Base-by-base conservation (phyloP, 2,113 vertebrate genomes). In the Pimephales promelas region DNA sequence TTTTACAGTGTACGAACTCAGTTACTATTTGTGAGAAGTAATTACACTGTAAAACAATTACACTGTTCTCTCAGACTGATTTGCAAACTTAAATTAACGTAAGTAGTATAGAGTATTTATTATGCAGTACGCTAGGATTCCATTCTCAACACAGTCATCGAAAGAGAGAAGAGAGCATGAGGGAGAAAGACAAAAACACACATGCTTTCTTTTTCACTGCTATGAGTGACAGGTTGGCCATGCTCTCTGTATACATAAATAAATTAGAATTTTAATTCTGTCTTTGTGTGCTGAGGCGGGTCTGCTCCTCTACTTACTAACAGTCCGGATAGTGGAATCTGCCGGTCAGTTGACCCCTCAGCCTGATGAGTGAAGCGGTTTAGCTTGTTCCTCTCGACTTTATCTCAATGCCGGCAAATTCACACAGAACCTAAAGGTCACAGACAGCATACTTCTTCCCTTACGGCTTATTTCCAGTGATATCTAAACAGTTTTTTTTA, bases 231-330 rank as follows among this genome's bases (percentile, higher is more conserved):
- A 98, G 96, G 94, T 95, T 95, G 94, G 96, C 94, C 96, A 90
- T 93, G 95, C 92, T 95, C 16, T 94, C 94, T 93, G 96, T 97
- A 98, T 97, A 97, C 96, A 97, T 98, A 98, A 97, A 98, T 98
- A 97, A 97, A 98, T 98, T 97, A 96, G 95, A 97, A 98, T 99
- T 96, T 98, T 96, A 97, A 98, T 98, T 96, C 94, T 91, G 92
- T 94, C 96, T 96, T 96, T 96, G 95, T 96, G 95, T 96, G 94
- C 94, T 92, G 92, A 94, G 96, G 95, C 95, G 94, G 95, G 93
- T 95, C 92, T 88, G 64, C 92, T 92, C 94, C 66, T 82, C 96
- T 96, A 94, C 92, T 87, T 95, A 96, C 95, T 96, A 96, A 96
- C 96, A 96, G 96, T 96, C 96, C 94, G 90, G 93, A 94, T 92